A percentile compares a stretch with the other conserved stretches of the same genome.
Evolutionary conservation across 2,113 vertebrate species (phyloP).

Genomic region (Nymphicus hollandicus): DNA sequence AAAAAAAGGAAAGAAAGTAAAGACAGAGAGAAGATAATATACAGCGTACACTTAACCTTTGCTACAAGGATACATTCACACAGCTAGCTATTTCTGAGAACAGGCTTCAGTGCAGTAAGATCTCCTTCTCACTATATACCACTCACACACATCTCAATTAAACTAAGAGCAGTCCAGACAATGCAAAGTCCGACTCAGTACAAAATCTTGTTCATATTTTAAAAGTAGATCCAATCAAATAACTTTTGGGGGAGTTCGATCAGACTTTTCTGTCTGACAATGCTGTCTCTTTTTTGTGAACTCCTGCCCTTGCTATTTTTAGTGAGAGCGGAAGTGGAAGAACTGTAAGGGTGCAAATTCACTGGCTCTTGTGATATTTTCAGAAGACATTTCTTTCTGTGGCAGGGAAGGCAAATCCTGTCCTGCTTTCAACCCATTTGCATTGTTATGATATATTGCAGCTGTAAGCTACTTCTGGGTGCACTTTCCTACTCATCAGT

Average conservation of each 20-base stretch:
- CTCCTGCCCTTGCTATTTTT: constrained; percentile 4
- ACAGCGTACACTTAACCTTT: constrained; percentile 55
- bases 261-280: not conserved
- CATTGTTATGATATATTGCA: constrained; percentile 14
- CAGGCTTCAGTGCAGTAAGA: not conserved
- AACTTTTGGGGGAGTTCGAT: not conserved
- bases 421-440: not conserved
- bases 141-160: constrained; percentile 13
- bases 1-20: not conserved
- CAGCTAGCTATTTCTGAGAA: constrained; percentile 37
- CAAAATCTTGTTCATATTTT: not conserved
- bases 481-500: not conserved
- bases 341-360: not conserved
- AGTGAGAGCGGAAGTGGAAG: not conserved
- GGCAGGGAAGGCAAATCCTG: not conserved
- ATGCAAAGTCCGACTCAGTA: not conserved
- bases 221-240: not conserved
- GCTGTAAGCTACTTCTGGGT: constrained; percentile 1
- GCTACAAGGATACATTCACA: constrained; percentile 47
- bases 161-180: not conserved
- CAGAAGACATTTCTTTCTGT: not conserved
- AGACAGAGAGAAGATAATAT: constrained; percentile 7
- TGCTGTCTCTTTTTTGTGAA: not conserved
- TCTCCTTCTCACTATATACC: not conserved
- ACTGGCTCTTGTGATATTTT: not conserved